A percentile compares a stretch with the other conserved stretches of the same genome.
Conservation (phyloP, 37 sponge, comb jelly and placozoan species). For the Theonella swinhoei region DNA sequence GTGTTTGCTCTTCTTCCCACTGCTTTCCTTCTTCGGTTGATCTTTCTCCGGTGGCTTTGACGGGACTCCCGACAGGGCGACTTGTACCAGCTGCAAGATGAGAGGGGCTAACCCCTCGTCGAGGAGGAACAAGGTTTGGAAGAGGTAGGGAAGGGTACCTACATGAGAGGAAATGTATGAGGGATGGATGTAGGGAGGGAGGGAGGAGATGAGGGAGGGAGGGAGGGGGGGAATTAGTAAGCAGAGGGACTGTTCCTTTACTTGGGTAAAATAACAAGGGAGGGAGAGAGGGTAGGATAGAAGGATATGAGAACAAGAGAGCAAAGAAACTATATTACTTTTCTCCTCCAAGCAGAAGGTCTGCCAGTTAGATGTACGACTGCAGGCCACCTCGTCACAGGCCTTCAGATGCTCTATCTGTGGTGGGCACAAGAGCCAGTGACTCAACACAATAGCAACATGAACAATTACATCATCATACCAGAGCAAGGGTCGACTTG, state of each 20-base stretch:
- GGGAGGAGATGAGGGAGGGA: background rate
- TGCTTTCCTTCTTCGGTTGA: background rate
- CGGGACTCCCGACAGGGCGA: slow-evolving; percentile 72
- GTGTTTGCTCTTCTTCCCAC: background rate
- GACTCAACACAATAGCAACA: slow-evolving; percentile 5
- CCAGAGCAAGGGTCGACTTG: slow-evolving; percentile 57
- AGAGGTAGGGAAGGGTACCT: slow-evolving; percentile 65
- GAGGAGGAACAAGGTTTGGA: slow-evolving; percentile 55
- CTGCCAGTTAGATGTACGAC: slow-evolving; percentile 84
- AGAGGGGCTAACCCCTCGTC: slow-evolving; percentile 77
- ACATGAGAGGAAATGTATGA: background rate
- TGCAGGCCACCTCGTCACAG: slow-evolving; percentile 70
- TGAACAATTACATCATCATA: background rate
- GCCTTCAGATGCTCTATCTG: slow-evolving; percentile 76
- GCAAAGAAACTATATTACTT: slow-evolving; percentile 18
- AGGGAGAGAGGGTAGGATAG: background rate
- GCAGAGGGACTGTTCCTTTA: background rate
- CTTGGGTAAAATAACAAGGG: background rate
- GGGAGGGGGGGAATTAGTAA: background rate
- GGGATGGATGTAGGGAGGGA: background rate
- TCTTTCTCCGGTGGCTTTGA: background rate
- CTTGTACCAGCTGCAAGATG: slow-evolving; percentile 64
- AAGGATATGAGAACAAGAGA: background rate
- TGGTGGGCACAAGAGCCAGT: background rate
- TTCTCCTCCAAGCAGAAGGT: slow-evolving; percentile 68